Conservation (phyloP, 2,113 vertebrate genomes). For the Thunnus maccoyii region DNA sequence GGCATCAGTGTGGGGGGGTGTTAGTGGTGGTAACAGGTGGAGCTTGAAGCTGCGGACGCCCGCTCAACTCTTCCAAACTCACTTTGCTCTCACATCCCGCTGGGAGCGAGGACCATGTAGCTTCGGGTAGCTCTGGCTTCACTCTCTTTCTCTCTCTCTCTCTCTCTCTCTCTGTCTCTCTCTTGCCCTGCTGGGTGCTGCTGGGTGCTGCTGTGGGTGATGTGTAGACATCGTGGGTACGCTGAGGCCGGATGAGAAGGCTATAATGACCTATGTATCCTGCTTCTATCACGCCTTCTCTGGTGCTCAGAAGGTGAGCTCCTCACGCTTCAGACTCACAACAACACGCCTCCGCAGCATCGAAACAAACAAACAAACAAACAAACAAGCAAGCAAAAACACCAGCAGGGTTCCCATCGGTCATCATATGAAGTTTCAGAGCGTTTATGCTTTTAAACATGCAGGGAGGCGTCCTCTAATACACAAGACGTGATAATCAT, state of each 20-base stretch:
- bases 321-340: constrained; percentile 73
- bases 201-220: constrained; percentile 74
- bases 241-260: constrained; percentile 98
- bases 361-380: background rate
- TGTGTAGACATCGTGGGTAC: constrained; percentile 97
- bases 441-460: background rate
- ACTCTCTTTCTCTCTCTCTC: constrained; percentile 66
- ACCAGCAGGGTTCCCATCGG: constrained; percentile 43
- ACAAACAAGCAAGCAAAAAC: too few species aligned
- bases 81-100: background rate
- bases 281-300: constrained; percentile 99
- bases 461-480: too few species aligned
- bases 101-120: constrained; percentile 21
- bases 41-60: constrained; percentile 22
- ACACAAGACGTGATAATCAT: too few species aligned
- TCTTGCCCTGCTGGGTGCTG: constrained; percentile 54
- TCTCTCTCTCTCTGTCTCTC: constrained; percentile 30
- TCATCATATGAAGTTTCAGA: background rate
- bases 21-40: background rate
- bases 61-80: background rate
- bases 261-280: constrained; percentile 99
- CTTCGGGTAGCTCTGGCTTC: constrained; percentile 85
- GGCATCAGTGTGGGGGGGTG: background rate
- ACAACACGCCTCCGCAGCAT: constrained; percentile 29
- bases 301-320: constrained; percentile 99